phyloP scores from a whole-genome alignment of 2,888 invertebrate species.

The Stictocephala bisonia region DNA sequence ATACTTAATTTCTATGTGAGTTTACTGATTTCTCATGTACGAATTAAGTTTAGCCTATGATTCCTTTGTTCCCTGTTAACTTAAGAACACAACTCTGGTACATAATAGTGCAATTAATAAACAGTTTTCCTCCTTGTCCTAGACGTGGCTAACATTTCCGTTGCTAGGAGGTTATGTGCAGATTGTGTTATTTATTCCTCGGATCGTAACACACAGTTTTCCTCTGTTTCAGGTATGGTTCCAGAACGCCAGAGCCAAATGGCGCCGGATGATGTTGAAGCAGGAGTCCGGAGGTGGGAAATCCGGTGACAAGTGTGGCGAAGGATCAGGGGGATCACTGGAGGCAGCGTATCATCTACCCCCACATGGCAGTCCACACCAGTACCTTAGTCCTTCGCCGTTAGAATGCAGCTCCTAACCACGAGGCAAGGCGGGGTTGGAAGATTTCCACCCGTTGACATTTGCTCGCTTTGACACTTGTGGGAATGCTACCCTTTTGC shows the following conservation, averaged over 20 bases:
- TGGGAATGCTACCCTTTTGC: too few species aligned
- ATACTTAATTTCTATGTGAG: too few species aligned
- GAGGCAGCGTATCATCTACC: slow-evolving; percentile 65
- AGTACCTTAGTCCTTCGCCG: slow-evolving; percentile 69
- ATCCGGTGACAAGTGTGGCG: slow-evolving; percentile 73
- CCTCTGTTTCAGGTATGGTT: slow-evolving; percentile 88
- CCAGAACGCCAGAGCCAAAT: slow-evolving; percentile 94
- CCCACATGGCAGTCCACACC: slow-evolving; percentile 68
- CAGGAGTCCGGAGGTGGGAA: slow-evolving; percentile 74
- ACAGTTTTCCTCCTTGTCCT: too few species aligned
- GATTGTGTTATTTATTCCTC: too few species aligned
- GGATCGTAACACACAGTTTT: background rate
- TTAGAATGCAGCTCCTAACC: slow-evolving; percentile 70
- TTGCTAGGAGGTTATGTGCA: too few species aligned
- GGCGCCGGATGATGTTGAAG: slow-evolving; percentile 88
- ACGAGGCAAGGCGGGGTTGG: background rate
- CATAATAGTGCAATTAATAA: too few species aligned
- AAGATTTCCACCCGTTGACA: background rate
- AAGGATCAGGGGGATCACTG: slow-evolving; percentile 70
- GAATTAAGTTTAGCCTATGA: too few species aligned
- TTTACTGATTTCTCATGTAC: too few species aligned
- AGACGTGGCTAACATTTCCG: too few species aligned
- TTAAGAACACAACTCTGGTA: too few species aligned
- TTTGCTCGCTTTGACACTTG: too few species aligned
- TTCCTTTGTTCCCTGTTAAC: too few species aligned